Conservation (phyloP, 2,888 invertebrate genomes). For the Tipula unca region DNA sequence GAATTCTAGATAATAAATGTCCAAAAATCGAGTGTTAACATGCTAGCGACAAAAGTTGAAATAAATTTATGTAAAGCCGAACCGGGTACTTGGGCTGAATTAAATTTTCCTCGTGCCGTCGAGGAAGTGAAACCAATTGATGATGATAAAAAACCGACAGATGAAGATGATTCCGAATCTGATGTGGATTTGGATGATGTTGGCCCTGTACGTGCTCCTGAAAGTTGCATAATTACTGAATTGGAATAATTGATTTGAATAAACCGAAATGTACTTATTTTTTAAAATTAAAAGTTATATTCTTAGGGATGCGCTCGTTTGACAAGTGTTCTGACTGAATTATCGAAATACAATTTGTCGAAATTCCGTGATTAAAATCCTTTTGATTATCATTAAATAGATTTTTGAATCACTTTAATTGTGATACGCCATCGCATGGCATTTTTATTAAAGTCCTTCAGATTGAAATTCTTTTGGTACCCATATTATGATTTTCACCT, state of each 20-base stretch:
- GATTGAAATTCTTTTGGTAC: too few relatives aligned
- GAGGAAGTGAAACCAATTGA: slow-evolving; percentile 28
- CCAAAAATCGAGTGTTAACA: slow-evolving; percentile 58
- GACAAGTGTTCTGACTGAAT: too few relatives aligned
- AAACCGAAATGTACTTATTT: neutral
- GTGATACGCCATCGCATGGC: too few relatives aligned
- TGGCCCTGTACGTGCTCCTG: slow-evolving; percentile 36
- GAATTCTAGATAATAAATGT: slow-evolving; percentile 65
- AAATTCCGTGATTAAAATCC: too few relatives aligned
- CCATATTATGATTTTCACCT: too few relatives aligned
- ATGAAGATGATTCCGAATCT: slow-evolving; percentile 31
- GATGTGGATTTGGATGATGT: slow-evolving; percentile 69
- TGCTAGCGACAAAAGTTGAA: slow-evolving; percentile 87
- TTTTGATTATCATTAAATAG: too few relatives aligned
- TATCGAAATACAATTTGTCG: too few relatives aligned
- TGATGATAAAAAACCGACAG: slow-evolving; percentile 17
- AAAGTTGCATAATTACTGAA: slow-evolving; percentile 21
- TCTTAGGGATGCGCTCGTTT: too few relatives aligned
- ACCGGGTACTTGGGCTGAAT: slow-evolving; percentile 69
- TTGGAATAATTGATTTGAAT: neutral
- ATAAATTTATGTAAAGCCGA: slow-evolving; percentile 83
- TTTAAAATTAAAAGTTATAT: neutral
- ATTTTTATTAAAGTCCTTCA: too few relatives aligned
- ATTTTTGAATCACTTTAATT: too few relatives aligned
- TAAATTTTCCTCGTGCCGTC: slow-evolving; percentile 51